Base-by-base conservation (phyloP, 2,113 vertebrate genomes). In the Herpetotheres cachinnans region DNA sequence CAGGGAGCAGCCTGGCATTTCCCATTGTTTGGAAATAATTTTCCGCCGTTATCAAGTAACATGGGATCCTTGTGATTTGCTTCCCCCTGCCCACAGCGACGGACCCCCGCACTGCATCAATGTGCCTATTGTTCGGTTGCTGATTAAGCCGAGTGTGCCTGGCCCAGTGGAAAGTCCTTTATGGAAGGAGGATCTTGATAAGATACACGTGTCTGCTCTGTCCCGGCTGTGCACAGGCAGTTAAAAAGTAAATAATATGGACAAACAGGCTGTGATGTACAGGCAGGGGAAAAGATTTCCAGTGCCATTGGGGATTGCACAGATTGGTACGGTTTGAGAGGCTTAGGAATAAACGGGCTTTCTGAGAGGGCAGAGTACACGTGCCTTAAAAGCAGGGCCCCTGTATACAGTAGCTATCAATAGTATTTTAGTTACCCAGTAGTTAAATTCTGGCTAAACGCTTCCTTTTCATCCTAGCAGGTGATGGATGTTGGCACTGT, bases 131-230 rank as follows among this genome's bases (percentile, higher is more conserved):
- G 56, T 93, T 79, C 0, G 2, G 54, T 12, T 72, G 89, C 69
- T 92, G 86, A 92, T 83, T 82, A 92, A 55, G 44, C 65, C 0
- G 0, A 84, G 82, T 2, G 0, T 1, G 0, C 76, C 82, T 5
- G 0, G 30, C 86, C 55, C 32, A 1, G 84, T 58, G 87, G 84
- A 90, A 96, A 97, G 74, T 93, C 77, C 81, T 92, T 95, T 79
- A 20, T 86, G 73, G 86, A 83, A 56, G 55, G 42, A 94, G 66
- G 84, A 93, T 91, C 93, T 86, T 88, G 96, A 91, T 97, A 95
- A 96, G 89, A 77, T 56, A 13, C 30, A 76, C 4, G 0, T 78
- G 30, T 88, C 74, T 79, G 56, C 49, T 82, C 66, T 14, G 78
- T 80, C 66, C 34, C 21, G 22, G 36, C 86, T 54, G 36, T 47